phyloP scores from a whole-genome alignment of 1,140 invertebrate genomes.

The Halictus rubicundus region DNA sequence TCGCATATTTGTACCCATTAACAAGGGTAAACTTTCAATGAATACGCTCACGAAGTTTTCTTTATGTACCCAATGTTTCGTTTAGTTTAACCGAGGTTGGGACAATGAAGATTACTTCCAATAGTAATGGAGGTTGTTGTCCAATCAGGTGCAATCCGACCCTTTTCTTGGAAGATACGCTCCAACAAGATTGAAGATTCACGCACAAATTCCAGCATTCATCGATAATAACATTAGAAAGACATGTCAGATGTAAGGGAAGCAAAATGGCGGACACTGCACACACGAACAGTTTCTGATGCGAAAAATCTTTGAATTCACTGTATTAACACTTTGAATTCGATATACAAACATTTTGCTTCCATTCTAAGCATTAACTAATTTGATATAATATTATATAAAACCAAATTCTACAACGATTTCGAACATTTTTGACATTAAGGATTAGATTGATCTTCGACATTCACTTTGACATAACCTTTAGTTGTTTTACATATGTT shows the following conservation, averaged over 20 bases:
- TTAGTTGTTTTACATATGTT: neutral
- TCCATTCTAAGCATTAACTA: conserved; percentile 20
- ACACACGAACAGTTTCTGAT: conserved; percentile 50
- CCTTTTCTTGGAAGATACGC: conserved; percentile 42
- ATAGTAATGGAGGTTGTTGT: conserved; percentile 43
- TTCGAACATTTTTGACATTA: neutral
- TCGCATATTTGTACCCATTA: conserved; percentile 33
- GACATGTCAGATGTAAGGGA: conserved; percentile 73
- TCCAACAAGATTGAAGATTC: conserved; percentile 37
- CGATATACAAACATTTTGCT: conserved; percentile 15
- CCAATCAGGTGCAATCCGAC: conserved; percentile 29
- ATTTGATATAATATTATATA: conserved; percentile 19
- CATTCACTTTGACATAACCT: conserved; percentile 52
- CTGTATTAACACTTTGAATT: conserved; percentile 26
- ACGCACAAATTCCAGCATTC: conserved; percentile 65
- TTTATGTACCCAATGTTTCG: conserved; percentile 43
- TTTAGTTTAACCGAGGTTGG: conserved; percentile 53
- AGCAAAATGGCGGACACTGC: conserved; percentile 69
- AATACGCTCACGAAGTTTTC: conserved; percentile 20
- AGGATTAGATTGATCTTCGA: conserved; percentile 6
- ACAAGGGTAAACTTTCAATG: conserved; percentile 21
- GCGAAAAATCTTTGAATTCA: conserved; percentile 59
- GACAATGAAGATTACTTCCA: conserved; percentile 43
- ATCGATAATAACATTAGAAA: conserved; percentile 79
- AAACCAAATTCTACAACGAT: conserved; percentile 13